Conservation (phyloP, 2,113 vertebrate species). For the Sylvilagus bachmani region DNA sequence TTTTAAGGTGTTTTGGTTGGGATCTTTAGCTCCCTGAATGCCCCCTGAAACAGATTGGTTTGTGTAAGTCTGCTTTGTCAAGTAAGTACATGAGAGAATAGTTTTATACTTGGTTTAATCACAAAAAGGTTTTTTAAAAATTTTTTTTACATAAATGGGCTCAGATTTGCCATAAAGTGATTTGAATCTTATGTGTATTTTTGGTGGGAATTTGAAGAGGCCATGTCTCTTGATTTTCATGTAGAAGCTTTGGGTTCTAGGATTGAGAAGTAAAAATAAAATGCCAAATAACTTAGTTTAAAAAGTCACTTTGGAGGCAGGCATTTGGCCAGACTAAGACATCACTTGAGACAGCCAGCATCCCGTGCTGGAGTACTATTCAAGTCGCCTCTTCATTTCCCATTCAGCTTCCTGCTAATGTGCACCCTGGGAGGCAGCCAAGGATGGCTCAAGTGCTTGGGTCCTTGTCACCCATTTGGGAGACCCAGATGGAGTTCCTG, state of each 20-base stretch:
- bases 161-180: slow-evolving; percentile 11
- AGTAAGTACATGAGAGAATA: neutral
- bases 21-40: neutral
- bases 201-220: neutral
- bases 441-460: too few species aligned
- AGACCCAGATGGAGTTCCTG: too few species aligned
- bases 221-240: neutral
- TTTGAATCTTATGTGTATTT: neutral
- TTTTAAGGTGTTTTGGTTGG: slow-evolving; percentile 58
- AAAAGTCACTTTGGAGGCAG: neutral
- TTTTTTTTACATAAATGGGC: neutral
- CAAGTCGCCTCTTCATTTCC: too few species aligned
- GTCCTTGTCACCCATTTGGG: too few species aligned
- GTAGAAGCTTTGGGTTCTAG: slow-evolving; percentile 11
- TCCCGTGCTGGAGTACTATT: too few species aligned
- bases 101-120: neutral
- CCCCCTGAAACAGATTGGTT: neutral
- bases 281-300: slow-evolving; percentile 28
- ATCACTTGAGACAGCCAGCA: too few species aligned
- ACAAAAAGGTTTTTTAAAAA: neutral
- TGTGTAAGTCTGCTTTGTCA: neutral
- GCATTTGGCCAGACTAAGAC: too few species aligned
- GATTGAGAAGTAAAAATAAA: slow-evolving; percentile 35
- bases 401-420: too few species aligned
- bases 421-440: too few species aligned